A percentile compares a stretch with the other conserved stretches of the same genome.
phyloP scores from a whole-genome alignment of 2,797 vertebrate species.

The Propithecus deckenii region DNA sequence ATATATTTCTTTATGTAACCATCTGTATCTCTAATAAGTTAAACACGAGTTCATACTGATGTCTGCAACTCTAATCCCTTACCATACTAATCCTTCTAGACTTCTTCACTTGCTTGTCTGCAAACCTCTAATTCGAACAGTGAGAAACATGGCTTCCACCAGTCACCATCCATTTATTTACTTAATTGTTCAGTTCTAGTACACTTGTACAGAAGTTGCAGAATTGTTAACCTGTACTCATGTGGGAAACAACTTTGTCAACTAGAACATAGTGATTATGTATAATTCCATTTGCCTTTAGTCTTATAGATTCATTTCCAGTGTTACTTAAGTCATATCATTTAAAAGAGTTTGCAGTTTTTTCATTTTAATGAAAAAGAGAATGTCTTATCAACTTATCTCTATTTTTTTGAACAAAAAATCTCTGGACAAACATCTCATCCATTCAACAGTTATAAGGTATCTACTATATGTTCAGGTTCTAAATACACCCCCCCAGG shows the following conservation, averaged over 20 bases:
- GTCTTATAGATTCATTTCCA: background rate
- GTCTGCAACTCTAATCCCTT: background rate
- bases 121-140: background rate
- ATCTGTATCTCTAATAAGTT: background rate
- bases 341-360: background rate
- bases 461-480: background rate
- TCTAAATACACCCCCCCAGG: background rate
- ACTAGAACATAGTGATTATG: background rate
- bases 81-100: background rate
- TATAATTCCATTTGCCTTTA: background rate
- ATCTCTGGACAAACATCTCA: background rate
- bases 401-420: background rate
- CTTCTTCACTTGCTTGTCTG: background rate
- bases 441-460: background rate
- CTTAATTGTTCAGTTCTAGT: background rate
- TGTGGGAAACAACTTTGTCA: background rate
- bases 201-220: background rate
- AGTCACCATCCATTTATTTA: background rate
- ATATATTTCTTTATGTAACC: background rate
- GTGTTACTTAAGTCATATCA: background rate
- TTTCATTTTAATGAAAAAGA: background rate
- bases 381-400: background rate
- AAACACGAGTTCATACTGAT: background rate
- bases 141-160: background rate
- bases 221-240: background rate